A percentile compares a stretch with the other conserved stretches of the same genome.
These are phyloP conservation scores for Corythornis madagascariensis DNA, from an alignment of 2,113 vertebrate genomes.

Conservation along the genomic window DNA sequence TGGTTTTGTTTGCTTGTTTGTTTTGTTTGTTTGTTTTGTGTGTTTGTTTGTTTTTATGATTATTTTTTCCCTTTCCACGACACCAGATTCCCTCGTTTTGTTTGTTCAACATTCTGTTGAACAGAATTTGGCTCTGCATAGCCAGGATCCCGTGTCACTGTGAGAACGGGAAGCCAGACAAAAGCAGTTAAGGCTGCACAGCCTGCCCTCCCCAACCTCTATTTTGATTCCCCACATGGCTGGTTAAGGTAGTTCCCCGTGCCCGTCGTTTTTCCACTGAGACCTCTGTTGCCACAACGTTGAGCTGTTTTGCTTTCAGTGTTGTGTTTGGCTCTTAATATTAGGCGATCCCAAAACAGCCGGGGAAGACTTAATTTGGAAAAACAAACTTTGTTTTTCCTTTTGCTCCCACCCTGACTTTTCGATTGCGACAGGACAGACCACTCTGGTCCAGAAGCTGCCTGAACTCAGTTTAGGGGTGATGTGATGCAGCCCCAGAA, in stretches of 20 bases:
- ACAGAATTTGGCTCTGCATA: slow-evolving; percentile 38
- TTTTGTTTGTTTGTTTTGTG: too few species aligned
- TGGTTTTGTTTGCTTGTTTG: not conserved
- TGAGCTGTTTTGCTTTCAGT: not conserved
- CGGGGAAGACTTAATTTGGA: not conserved
- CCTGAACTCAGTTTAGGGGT: not conserved
- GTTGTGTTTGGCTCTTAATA: not conserved
- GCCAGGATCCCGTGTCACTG: not conserved
- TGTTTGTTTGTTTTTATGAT: not conserved
- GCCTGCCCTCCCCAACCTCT: not conserved
- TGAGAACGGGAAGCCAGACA: slow-evolving; percentile 19
- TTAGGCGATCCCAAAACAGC: not conserved
- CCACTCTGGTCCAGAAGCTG: not conserved
- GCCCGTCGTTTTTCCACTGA: not conserved
- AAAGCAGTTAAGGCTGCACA: slow-evolving; percentile 13
- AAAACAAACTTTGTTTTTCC: not conserved
- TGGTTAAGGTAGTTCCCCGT: not conserved
- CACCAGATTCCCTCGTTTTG: slow-evolving; percentile 8
- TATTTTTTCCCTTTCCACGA: not conserved
- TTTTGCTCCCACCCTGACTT: not conserved
- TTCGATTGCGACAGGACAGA: not conserved
- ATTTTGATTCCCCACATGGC: not conserved
- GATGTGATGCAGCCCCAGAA: not conserved
- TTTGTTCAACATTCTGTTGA: slow-evolving; percentile 46
- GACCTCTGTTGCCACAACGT: not conserved